Percentiles rank a stretch among this genome's conserved stretches.
phyloP scores from a whole-genome alignment of 2,797 vertebrate species.

The Lagocephalus sceleratus region DNA sequence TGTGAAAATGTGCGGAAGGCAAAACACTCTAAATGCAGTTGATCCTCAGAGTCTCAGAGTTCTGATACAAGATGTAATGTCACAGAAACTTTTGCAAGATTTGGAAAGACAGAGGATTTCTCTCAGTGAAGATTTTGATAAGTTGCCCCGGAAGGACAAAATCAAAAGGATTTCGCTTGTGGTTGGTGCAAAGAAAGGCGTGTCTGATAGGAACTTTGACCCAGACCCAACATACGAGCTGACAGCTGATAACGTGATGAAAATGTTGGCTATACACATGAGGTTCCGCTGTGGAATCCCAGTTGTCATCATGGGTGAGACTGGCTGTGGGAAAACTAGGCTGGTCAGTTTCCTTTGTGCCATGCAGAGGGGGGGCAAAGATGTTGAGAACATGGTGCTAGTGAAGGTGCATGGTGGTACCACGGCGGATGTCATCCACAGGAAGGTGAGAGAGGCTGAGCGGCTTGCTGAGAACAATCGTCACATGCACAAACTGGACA shows the following conservation, averaged over 20 bases:
- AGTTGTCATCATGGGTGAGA: conserved; percentile 83
- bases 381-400: conserved; percentile 74
- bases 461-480: conserved; percentile 63
- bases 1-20: conserved; percentile 22
- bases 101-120: conserved; percentile 69
- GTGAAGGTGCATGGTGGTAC: conserved; percentile 82
- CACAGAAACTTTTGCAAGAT: conserved; percentile 56
- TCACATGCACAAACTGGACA: conserved; percentile 62
- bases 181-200: conserved; percentile 67
- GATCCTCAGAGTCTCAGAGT: conserved; percentile 59
- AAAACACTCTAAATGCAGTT: conserved; percentile 56
- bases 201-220: conserved; percentile 53
- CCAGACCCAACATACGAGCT: conserved; percentile 80
- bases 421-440: conserved; percentile 74
- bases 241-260: conserved; percentile 82
- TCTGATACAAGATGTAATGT: conserved; percentile 72
- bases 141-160: conserved; percentile 64
- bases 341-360: conserved; percentile 78
- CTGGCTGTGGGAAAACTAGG: conserved; percentile 81
- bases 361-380: conserved; percentile 66
- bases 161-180: conserved; percentile 73
- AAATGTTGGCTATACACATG: conserved; percentile 83
- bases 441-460: conserved; percentile 75
- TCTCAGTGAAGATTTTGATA: conserved; percentile 76
- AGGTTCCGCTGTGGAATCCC: conserved; percentile 81